Percentiles rank a stretch among this genome's conserved stretches.
Evolutionary conservation across 2,888 invertebrate species (phyloP).

Genomic region (Saturnia japonica): DNA sequence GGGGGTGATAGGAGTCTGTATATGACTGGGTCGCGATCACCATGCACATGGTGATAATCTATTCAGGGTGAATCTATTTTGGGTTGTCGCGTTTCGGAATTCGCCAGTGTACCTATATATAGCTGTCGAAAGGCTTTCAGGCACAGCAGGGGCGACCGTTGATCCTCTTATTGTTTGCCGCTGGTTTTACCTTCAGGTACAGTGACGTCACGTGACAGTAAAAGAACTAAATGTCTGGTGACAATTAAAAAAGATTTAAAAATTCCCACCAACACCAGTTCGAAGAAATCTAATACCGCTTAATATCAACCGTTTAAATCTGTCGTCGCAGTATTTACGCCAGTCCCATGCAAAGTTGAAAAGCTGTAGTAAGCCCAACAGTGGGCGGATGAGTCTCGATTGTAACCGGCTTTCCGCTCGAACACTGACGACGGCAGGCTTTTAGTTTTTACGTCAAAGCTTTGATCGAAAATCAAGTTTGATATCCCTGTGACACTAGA

Average conservation of each 20-base stretch:
- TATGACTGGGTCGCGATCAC: no score
- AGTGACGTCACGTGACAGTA: no score
- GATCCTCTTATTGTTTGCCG: no score
- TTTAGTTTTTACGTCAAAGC: conserved; percentile 18
- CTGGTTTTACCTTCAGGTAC: no score
- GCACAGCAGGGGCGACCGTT: no score
- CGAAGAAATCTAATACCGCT: not conserved
- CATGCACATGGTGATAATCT: no score
- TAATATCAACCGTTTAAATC: not conserved
- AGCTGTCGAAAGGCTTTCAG: no score
- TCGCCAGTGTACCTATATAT: no score
- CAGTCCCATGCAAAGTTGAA: conserved; percentile 2
- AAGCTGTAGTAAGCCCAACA: conserved; percentile 7
- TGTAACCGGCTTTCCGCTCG: conserved; percentile 4
- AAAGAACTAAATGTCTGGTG: not conserved
- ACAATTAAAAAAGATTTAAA: not conserved
- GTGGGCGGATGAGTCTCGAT: conserved; percentile 6
- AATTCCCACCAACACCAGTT: not conserved
- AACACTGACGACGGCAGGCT: conserved; percentile 13
- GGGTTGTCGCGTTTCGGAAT: no score
- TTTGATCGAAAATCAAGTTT: conserved; percentile 17
- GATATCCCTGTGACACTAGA: conserved; percentile 3
- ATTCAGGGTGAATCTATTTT: no score
- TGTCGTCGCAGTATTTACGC: not conserved
- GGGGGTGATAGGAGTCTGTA: no score